Conservation (phyloP, 2,888 invertebrate species). For the Lymantria monacha region DNA sequence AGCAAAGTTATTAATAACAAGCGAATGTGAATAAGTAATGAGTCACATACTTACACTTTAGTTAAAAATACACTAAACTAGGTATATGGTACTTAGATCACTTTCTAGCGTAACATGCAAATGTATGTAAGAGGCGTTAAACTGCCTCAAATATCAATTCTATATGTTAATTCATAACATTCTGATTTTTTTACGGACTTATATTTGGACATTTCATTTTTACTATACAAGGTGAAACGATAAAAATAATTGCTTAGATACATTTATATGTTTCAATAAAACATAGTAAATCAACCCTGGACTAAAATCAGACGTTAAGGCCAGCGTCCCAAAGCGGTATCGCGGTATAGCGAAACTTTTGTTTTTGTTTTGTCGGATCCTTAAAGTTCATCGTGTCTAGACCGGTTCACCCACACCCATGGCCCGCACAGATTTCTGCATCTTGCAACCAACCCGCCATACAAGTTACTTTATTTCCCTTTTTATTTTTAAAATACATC, state of each 20-base stretch:
- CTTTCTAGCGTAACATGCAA: too few relatives aligned
- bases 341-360: slow-evolving; percentile 63
- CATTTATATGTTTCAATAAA: slow-evolving; percentile 19
- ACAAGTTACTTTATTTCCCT: slow-evolving; percentile 75
- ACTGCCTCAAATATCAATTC: too few relatives aligned
- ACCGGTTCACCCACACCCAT: slow-evolving; percentile 77
- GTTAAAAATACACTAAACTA: too few relatives aligned
- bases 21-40: too few relatives aligned
- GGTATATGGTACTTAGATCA: too few relatives aligned
- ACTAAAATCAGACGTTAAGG: slow-evolving; percentile 59
- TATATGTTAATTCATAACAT: too few relatives aligned
- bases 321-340: slow-evolving; percentile 57
- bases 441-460: slow-evolving; percentile 76
- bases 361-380: slow-evolving; percentile 72
- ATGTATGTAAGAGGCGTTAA: too few relatives aligned
- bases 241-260: slow-evolving; percentile 1
- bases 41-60: too few relatives aligned
- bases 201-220: slow-evolving; percentile 1
- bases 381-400: slow-evolving; percentile 80
- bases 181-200: slow-evolving; percentile 3
- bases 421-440: slow-evolving; percentile 79
- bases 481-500: slow-evolving; percentile 73
- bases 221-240: neutral
- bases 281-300: slow-evolving; percentile 37
- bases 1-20: too few relatives aligned